Evolutionary conservation across 2,797 vertebrate genomes (phyloP).

Genomic region (Phalloptychus januarius): DNA sequence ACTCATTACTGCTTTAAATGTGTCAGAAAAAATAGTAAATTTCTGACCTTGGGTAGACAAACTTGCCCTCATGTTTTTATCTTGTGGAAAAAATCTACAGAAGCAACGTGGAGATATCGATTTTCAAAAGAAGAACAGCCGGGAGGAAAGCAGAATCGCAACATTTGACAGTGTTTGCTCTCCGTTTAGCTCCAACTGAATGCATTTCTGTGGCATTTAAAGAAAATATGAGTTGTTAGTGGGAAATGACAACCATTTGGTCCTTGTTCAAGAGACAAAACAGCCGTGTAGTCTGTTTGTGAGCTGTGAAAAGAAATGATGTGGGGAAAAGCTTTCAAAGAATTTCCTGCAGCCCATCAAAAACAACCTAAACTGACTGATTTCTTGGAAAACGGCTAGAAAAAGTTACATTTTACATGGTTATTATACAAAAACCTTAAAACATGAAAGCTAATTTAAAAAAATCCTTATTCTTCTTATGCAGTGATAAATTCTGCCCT

Average conservation of each 20-base stretch:
- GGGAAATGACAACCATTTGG: slow-evolving; percentile 67
- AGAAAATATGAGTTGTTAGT: slow-evolving; percentile 60
- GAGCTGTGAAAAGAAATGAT: slow-evolving; percentile 16
- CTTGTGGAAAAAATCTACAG: neutral
- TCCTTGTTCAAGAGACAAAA: slow-evolving; percentile 61
- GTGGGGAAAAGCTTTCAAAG: slow-evolving; percentile 13
- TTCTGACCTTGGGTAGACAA: neutral
- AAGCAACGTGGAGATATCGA: slow-evolving; percentile 3
- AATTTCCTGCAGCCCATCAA: slow-evolving; percentile 16
- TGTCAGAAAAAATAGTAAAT: slow-evolving; percentile 6
- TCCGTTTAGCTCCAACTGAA: slow-evolving; percentile 20
- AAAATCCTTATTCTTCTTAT: neutral
- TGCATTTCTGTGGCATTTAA: slow-evolving; percentile 65
- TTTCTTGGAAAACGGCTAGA: neutral
- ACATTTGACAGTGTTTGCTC: slow-evolving; percentile 16
- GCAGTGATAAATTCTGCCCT: slow-evolving; percentile 51
- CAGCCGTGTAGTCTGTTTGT: slow-evolving; percentile 24
- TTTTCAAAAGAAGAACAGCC: slow-evolving; percentile 14
- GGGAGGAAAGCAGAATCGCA: slow-evolving; percentile 2
- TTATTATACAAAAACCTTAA: neutral
- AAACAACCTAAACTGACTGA: neutral
- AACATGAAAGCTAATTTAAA: neutral
- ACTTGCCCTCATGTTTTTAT: slow-evolving; percentile 6
- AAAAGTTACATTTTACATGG: slow-evolving; percentile 2
- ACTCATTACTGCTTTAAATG: neutral